Evolutionary conservation across 1,140 invertebrate species (phyloP).

Genomic region (Cheumatopsyche charites): DNA sequence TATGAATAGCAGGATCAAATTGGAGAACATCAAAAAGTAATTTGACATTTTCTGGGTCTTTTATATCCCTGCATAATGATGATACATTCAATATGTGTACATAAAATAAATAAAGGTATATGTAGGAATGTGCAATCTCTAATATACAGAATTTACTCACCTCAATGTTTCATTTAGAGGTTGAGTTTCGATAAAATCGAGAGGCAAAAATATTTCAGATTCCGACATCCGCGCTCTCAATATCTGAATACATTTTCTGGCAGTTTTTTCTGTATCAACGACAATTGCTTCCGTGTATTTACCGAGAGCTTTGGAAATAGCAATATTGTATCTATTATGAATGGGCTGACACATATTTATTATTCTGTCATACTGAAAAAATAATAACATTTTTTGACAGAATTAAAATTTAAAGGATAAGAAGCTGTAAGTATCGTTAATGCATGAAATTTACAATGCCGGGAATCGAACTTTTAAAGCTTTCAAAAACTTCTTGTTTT

Average conservation of each 20-base stretch:
- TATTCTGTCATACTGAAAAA: constrained; percentile 87
- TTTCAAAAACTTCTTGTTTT: constrained; percentile 98
- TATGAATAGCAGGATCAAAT: constrained; percentile 92
- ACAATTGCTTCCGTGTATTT: constrained; percentile 99
- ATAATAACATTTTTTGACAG: neutral
- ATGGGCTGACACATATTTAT: constrained; percentile 99
- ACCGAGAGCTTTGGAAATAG: constrained; percentile 97
- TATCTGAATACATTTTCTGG: constrained; percentile 95
- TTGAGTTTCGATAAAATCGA: constrained; percentile 97
- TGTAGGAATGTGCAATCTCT: no score
- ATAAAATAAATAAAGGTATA: no score
- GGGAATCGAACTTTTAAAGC: constrained; percentile 95
- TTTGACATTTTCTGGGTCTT: constrained; percentile 94
- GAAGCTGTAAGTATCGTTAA: neutral
- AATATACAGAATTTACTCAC: no score
- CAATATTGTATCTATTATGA: constrained; percentile 96
- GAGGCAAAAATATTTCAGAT: constrained; percentile 97
- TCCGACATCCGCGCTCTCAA: constrained; percentile 98
- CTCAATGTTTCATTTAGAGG: constrained; percentile 65
- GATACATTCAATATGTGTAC: neutral
- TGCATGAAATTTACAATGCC: constrained; percentile 89
- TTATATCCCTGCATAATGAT: constrained; percentile 75
- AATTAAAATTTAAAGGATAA: constrained; percentile 13
- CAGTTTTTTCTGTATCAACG: constrained; percentile 98
- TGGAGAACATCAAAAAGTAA: constrained; percentile 96